Evolutionary conservation across 2,888 invertebrate species (phyloP), one percentile per base, ranked within the genome.

Genomic region (Lithophane leautieri): DNA sequence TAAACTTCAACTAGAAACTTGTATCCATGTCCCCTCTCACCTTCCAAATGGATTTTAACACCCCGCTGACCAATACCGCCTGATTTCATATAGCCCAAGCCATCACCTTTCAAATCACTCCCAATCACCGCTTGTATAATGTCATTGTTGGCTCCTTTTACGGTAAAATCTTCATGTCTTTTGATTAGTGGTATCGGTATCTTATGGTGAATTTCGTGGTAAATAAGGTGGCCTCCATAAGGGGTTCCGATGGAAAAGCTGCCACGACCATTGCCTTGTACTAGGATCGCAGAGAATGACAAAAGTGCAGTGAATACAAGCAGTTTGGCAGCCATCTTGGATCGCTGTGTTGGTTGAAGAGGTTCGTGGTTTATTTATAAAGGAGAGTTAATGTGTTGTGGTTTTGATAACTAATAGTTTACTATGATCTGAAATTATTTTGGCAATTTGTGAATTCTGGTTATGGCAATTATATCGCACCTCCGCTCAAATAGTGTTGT

Each of bases 1-100:
- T 88, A 91, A 9, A 91, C 90, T 52, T 90, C 81, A 0, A 92
- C 81, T 12, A 89, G 11, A 28, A 90, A 91, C 66, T 89, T 89
- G 40, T 89, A 92, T 0, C 91, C 91, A 7, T 77, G 25, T 0
- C 90, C 88, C 11, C 77, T 84, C 2, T 58, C 63, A 40, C 89
- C 79, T 61, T 88, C 79, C 22, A 92, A 77, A 56, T 85, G 86
- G 4, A 92, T 87, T 0, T 88, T 88, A 1, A 91, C 90, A 8
- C 78, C 78, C 1, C 50, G 77, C 19, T 70, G 65, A 0, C 90
- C 90, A 22, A 92, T 22, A 0, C 92, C 91, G 0, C 91, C 92
- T 1, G 80, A 34, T 1, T 74, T 77, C 22, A 90, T 79, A 16
- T 83, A 87, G 47, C 88, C 87, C 2, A 72, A 56, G 0, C 89